phyloP scores from a whole-genome alignment of 2,797 vertebrate genomes.

The Enteromius unitaeniatus region DNA sequence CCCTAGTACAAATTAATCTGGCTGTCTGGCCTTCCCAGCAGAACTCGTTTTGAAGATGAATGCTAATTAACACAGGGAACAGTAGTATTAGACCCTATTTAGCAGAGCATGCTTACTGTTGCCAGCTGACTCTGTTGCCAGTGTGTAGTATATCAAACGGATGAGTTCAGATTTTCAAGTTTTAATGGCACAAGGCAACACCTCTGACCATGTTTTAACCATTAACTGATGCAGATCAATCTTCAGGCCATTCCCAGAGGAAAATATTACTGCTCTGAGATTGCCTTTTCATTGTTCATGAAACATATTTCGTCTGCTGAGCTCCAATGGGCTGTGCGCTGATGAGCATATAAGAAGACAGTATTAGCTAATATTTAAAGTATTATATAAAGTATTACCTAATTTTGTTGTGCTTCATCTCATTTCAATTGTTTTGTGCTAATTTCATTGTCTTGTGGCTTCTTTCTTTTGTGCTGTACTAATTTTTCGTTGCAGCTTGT shows the following conservation, averaged over 20 bases:
- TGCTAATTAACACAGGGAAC: slow-evolving; percentile 32
- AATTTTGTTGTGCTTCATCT: too few relatives aligned
- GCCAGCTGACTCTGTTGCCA: neutral
- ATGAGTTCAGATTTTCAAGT: neutral
- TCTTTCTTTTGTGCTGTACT: too few relatives aligned
- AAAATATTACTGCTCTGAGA: neutral
- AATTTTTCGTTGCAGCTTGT: too few relatives aligned
- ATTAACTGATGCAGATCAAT: neutral
- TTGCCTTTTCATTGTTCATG: neutral
- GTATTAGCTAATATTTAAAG: too few relatives aligned
- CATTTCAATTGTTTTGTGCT: too few relatives aligned
- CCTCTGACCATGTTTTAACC: slow-evolving; percentile 9
- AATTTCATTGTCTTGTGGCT: too few relatives aligned
- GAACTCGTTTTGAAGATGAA: slow-evolving; percentile 45
- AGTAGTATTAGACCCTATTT: neutral
- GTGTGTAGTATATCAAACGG: slow-evolving; percentile 11
- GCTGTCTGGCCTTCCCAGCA: neutral
- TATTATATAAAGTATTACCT: too few relatives aligned
- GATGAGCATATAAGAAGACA: neutral
- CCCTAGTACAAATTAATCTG: neutral
- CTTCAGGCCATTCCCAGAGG: neutral
- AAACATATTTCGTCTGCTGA: neutral
- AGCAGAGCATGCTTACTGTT: neutral
- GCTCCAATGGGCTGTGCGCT: neutral
- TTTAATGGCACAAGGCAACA: neutral